phyloP scores from a whole-genome alignment of 2,888 invertebrate species.

The Epinotia demarniana region DNA sequence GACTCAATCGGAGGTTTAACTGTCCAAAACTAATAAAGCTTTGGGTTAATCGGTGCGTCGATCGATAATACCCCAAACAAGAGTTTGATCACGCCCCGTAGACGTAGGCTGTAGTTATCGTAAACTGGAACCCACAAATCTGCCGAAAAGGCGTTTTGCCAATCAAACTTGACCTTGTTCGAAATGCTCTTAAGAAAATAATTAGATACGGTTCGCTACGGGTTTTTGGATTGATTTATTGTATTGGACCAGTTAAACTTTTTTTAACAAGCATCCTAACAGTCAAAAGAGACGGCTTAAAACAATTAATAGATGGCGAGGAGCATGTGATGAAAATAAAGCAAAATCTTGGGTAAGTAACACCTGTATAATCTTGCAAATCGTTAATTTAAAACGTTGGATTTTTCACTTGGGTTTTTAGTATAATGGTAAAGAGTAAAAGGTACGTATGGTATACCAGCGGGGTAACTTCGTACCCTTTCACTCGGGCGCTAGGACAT shows the following conservation, averaged over 20 bases:
- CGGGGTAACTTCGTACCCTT: no score
- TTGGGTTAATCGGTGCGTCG: not conserved
- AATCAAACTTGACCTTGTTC: conserved; percentile 33
- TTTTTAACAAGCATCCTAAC: not conserved
- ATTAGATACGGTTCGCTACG: conserved; percentile 15
- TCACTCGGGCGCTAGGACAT: no score
- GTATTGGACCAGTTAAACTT: conserved; percentile 7
- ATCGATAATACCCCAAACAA: conserved; percentile 3
- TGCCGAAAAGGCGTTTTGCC: conserved; percentile 13
- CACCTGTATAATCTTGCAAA: not conserved
- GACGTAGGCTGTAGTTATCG: not conserved
- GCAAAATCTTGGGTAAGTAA: not conserved
- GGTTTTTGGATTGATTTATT: conserved; percentile 30
- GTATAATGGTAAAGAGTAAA: no score
- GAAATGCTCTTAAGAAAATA: conserved; percentile 31
- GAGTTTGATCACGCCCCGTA: not conserved
- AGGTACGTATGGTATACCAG: no score
- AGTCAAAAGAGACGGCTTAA: not conserved
- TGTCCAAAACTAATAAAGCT: not conserved
- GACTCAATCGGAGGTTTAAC: not conserved
- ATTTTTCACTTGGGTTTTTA: no score
- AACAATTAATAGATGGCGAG: not conserved
- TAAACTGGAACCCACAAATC: conserved; percentile 3
- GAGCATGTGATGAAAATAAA: not conserved
- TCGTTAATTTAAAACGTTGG: not conserved